Base-by-base conservation (phyloP, 2,888 invertebrate genomes). In the Tenodera sinensis region DNA sequence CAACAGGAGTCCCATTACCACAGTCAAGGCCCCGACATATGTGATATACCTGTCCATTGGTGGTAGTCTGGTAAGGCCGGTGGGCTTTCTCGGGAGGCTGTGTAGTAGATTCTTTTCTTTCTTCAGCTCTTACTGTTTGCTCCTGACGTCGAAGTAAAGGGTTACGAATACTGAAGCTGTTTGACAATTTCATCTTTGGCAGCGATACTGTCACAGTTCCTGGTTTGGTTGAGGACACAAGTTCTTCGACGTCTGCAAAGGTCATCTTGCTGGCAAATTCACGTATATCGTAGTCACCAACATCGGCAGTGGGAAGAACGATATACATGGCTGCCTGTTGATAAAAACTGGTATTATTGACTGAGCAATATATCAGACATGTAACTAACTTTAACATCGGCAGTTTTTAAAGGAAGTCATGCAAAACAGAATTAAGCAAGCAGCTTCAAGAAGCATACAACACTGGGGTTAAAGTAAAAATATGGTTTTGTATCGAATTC, bases 271-370 rank as follows among this genome's bases (percentile, higher is more conserved):
- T 90, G 0, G 91, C 91, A 88, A 93, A 92, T 20, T 91, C 90
- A 83, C 91, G 87, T 30, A 87, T 92, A 7, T 93, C 92, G 87
- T 93, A 91, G 27, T 92, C 91, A 12, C 89, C 89, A 28, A n/a
- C 14, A 28, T 92, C 93, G 54, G 54, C 54, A 20, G 4, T 71
- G 0, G 95, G 95, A 12, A 94, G 91, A 6, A 95, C 90, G 81
- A 95, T 28, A 15, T 87, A 83, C 87, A 82, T 87, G 20, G 81
- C 34, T 15, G 87, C 87, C 54, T 71, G 54, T 71, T 71, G 54
- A 25, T 71, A 20, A 3, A 71, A 20, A 71, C 1, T 42, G 9
- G 2, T 42, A 12, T 42, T 42, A 42, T 9, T 42, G 9, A 42
- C 1, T 42, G 2, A 42, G 0, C 1, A 3, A 42, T 42, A 1